Evolutionary conservation across 1,140 invertebrate species (phyloP).

Genomic region (Drosophila ohnishii): DNA sequence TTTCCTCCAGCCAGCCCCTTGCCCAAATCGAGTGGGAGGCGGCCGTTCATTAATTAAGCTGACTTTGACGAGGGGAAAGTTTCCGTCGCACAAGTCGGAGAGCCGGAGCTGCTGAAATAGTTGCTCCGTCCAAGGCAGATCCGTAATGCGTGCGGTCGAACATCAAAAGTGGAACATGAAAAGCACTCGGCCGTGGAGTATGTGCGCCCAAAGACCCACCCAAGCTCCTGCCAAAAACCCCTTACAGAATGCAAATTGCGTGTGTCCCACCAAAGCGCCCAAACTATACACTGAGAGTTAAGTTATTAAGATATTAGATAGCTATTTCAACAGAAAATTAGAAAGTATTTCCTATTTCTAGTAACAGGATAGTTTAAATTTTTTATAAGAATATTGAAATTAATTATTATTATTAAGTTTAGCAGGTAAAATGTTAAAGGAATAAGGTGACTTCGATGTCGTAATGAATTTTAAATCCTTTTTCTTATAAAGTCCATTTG

Average conservation of each 20-base stretch:
- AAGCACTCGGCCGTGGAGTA: conserved; percentile 63
- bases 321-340: not conserved
- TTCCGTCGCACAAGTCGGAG: conserved; percentile 38
- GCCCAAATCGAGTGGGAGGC: conserved; percentile 23
- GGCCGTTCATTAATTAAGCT: conserved; percentile 71
- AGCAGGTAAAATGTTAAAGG: no score
- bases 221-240: conserved; percentile 13
- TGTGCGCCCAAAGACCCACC: conserved; percentile 32
- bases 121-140: conserved; percentile 35
- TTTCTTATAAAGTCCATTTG: no score
- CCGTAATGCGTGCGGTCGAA: conserved; percentile 59
- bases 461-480: no score
- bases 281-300: not conserved
- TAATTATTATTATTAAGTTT: no score
- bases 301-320: not conserved
- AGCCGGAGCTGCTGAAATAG: conserved; percentile 35
- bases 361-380: no score
- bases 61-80: conserved; percentile 78
- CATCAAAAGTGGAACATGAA: conserved; percentile 74
- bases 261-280: conserved; percentile 25
- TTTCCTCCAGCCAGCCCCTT: conserved; percentile 29
- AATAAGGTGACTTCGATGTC: no score
- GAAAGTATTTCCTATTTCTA: not conserved
- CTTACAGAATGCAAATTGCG: conserved; percentile 25
- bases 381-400: no score